Conservation (phyloP, 2,888 invertebrate genomes). For the Anthophora plumipes region DNA sequence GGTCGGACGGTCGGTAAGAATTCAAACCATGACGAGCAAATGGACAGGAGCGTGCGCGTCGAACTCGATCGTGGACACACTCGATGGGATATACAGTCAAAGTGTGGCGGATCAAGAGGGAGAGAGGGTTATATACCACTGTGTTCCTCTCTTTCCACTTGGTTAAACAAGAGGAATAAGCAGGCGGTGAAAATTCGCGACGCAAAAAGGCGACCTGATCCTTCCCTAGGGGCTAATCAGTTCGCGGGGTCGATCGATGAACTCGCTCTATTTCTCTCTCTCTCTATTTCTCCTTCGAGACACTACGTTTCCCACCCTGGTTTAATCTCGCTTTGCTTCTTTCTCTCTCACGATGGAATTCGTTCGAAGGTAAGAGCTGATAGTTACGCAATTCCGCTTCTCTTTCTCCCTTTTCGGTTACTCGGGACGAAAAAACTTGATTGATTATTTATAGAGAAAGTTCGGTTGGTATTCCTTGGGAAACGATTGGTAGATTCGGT, state of each 20-base stretch:
- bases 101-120: too few species aligned
- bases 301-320: constrained; percentile 38
- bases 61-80: constrained; percentile 32
- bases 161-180: constrained; percentile 66
- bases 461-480: too few species aligned
- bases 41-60: constrained; percentile 64
- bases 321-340: constrained; percentile 29
- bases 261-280: constrained; percentile 38
- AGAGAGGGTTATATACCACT: too few species aligned
- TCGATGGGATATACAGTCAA: background rate
- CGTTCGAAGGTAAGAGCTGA: too few species aligned
- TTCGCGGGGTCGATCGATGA: constrained; percentile 70
- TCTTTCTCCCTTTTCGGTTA: too few species aligned
- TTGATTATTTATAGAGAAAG: too few species aligned
- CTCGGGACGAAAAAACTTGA: too few species aligned
- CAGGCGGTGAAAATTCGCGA: constrained; percentile 71
- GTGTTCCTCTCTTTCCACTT: too few species aligned
- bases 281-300: too few species aligned
- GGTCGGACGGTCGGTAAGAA: constrained; percentile 78
- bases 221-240: constrained; percentile 58
- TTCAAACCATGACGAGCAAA: constrained; percentile 78
- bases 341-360: too few species aligned
- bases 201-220: constrained; percentile 64
- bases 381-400: too few species aligned
- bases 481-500: too few species aligned